Percentiles rank a stretch among this genome's conserved stretches.
Conservation (phyloP, 2,888 invertebrate genomes). For the Papilio gigon region DNA sequence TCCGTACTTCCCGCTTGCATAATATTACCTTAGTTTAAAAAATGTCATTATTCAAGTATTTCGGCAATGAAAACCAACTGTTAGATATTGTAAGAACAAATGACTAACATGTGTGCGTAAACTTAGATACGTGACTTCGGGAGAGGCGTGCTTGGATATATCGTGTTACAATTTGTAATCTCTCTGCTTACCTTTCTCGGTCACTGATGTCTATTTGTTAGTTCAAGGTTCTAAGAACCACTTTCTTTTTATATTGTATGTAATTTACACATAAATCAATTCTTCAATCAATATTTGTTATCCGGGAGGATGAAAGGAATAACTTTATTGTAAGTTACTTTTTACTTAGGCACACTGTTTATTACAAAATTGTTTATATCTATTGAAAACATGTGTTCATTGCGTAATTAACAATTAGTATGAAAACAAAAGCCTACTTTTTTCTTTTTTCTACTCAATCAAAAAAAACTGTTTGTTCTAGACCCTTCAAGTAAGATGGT, state of each 20-base stretch:
- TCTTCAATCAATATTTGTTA: not conserved
- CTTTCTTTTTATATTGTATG: not conserved
- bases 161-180: not conserved
- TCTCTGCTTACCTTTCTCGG: not conserved
- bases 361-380: too few relatives aligned
- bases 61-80: too few relatives aligned
- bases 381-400: too few relatives aligned
- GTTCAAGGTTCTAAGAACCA: too few relatives aligned
- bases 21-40: too few relatives aligned
- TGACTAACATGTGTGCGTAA: too few relatives aligned
- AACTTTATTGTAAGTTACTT: too few relatives aligned
- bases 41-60: too few relatives aligned
- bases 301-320: not conserved
- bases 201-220: not conserved
- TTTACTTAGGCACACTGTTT: too few relatives aligned
- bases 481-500: constrained; percentile 3
- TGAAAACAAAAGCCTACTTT: not conserved
- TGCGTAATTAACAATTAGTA: not conserved
- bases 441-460: not conserved
- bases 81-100: too few relatives aligned
- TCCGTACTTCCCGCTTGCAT: too few relatives aligned
- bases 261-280: not conserved
- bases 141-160: not conserved
- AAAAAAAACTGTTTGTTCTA: not conserved
- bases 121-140: too few relatives aligned